Conservation (phyloP, 2,797 vertebrate species). For the Arrhamphus sclerolepis region DNA sequence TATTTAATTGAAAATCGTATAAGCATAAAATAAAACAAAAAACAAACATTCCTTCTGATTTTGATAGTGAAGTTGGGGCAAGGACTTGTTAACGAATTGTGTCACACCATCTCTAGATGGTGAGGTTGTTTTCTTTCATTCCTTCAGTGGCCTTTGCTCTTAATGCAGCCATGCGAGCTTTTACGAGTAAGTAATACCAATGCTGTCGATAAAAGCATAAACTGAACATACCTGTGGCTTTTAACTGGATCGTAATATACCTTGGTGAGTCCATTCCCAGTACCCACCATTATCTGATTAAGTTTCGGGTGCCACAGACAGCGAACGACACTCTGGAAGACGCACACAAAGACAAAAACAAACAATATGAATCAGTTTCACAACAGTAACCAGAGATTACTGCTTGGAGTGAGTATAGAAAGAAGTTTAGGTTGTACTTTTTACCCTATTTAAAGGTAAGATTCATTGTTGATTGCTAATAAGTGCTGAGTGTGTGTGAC, state of each 20-base stretch:
- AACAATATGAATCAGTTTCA: background rate
- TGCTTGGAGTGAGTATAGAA: background rate
- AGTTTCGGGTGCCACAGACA: conserved; percentile 98
- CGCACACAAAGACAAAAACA: conserved; percentile 25
- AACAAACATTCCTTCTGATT: too few relatives aligned
- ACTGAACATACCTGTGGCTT: conserved; percentile 89
- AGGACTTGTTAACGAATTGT: too few relatives aligned
- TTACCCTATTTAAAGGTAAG: conserved; percentile 18
- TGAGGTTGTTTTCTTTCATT: too few relatives aligned
- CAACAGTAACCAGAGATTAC: background rate
- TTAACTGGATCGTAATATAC: conserved; percentile 96
- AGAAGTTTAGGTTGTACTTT: conserved; percentile 6
- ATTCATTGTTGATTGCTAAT: conserved; percentile 22
- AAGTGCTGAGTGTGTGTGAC: conserved; percentile 47
- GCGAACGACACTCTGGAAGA: conserved; percentile 89
- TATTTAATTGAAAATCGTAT: too few relatives aligned
- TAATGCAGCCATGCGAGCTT: background rate
- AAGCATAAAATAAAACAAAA: too few relatives aligned
- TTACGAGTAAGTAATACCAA: background rate
- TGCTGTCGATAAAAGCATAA: too few relatives aligned
- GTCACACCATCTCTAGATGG: too few relatives aligned
- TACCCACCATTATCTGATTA: conserved; percentile 98
- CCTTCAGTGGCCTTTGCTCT: background rate
- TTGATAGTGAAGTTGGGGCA: too few relatives aligned
- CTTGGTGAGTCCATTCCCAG: conserved; percentile 92